These are phyloP conservation scores for Zosterops borbonicus DNA, from an alignment of 2,113 vertebrate species.

Conservation along the genomic window DNA sequence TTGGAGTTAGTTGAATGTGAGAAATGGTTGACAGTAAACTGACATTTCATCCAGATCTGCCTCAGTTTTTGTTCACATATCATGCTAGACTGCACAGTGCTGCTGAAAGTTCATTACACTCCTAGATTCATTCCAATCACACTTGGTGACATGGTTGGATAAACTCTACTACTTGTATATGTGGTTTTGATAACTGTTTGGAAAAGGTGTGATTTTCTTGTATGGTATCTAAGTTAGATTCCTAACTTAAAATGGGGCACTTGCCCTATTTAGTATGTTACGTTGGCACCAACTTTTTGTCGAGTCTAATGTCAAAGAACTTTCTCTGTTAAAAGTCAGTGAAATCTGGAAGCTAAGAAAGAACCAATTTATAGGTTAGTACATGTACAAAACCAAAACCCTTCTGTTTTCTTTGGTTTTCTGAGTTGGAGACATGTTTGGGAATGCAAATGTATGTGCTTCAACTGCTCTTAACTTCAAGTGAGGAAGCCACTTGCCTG, in stretches of 20 bases:
- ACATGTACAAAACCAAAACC: neutral
- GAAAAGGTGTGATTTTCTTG: neutral
- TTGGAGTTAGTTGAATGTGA: neutral
- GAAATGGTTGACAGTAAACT: neutral
- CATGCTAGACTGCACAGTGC: neutral
- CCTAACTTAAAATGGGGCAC: neutral
- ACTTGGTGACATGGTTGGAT: neutral
- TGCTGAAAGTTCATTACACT: neutral
- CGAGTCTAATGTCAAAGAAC: neutral
- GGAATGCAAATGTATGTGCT: neutral
- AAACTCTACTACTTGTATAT: neutral
- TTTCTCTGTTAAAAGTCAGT: neutral
- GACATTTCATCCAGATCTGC: neutral
- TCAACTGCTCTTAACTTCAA: neutral
- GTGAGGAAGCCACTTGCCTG: neutral
- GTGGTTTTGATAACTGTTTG: neutral
- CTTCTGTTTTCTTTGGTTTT: neutral
- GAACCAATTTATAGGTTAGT: neutral
- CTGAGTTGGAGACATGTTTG: neutral
- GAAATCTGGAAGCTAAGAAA: neutral
- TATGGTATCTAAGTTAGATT: neutral
- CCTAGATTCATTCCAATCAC: neutral
- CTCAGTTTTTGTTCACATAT: neutral
- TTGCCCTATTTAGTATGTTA: neutral
- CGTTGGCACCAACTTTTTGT: neutral